A percentile compares a stretch with the other conserved stretches of the same genome.
Conservation (phyloP, 2,888 invertebrate genomes). For the Dinocampus coccinellae region DNA sequence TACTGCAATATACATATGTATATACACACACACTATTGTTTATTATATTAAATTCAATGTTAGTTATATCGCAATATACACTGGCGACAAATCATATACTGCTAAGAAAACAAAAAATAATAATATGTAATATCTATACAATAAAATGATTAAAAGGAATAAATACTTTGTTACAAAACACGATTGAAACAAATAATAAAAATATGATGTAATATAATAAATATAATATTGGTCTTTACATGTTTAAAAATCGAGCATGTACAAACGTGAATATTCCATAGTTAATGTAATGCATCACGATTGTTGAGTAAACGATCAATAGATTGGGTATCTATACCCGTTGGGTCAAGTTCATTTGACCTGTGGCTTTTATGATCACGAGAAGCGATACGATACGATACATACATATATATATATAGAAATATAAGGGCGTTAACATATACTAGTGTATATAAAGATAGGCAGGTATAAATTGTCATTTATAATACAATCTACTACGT, state of each 20-base stretch:
- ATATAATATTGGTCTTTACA: no score
- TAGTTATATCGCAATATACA: no score
- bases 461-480: slow-evolving; percentile 36
- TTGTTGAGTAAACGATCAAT: slow-evolving; percentile 43
- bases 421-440: neutral
- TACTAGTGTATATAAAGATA: neutral
- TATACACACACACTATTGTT: no score
- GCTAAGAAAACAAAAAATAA: no score
- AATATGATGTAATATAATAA: slow-evolving; percentile 30
- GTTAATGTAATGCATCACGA: slow-evolving; percentile 48
- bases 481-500: slow-evolving; percentile 10
- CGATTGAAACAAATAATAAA: no score
- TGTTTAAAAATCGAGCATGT: slow-evolving; percentile 23
- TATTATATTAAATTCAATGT: no score
- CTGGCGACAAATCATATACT: no score
- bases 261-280: slow-evolving; percentile 41
- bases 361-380: slow-evolving; percentile 8
- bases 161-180: no score
- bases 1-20: neutral
- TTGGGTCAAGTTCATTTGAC: slow-evolving; percentile 29
- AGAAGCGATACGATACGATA: neutral
- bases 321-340: slow-evolving; percentile 31
- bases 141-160: no score
- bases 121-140: no score
- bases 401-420: no score